A percentile compares a stretch with the other conserved stretches of the same genome.
Evolutionary conservation across 2,888 invertebrate species (phyloP).

Genomic region (Ellobium chinense): DNA sequence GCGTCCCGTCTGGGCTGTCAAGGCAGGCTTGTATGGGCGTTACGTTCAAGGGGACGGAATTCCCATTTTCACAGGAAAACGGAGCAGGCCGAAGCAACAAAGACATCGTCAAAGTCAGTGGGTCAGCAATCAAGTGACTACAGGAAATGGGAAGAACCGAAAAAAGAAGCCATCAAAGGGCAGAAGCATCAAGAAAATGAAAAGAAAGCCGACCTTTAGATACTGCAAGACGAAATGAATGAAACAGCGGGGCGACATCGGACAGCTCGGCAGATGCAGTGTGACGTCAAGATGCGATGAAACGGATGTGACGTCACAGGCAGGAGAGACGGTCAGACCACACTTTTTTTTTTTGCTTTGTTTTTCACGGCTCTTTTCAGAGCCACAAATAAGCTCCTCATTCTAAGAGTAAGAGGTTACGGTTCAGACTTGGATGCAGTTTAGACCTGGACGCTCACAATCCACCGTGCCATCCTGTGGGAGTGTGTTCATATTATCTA

Average conservation of each 20-base stretch:
- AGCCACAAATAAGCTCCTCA: neutral
- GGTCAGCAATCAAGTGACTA: neutral
- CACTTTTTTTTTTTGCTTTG: neutral
- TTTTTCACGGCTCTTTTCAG: neutral
- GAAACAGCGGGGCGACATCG: too few species aligned
- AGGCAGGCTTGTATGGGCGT: conserved; percentile 33
- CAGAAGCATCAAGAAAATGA: too few species aligned
- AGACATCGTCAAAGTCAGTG: neutral
- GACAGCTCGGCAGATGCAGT: neutral
- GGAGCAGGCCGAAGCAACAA: neutral
- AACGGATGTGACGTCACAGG: conserved; percentile 38
- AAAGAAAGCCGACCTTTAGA: neutral
- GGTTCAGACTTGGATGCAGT: too few species aligned
- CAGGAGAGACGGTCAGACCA: neutral
- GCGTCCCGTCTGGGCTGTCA: conserved; percentile 34
- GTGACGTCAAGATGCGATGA: conserved; percentile 25
- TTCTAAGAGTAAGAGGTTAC: neutral
- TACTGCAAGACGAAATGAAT: too few species aligned
- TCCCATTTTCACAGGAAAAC: conserved; percentile 34
- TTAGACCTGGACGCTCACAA: too few species aligned
- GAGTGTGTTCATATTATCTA: too few species aligned
- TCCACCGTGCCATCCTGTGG: too few species aligned
- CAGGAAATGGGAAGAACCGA: neutral
- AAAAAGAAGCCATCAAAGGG: too few species aligned
- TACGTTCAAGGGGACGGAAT: conserved; percentile 39